Conservation (phyloP, 2,797 vertebrate genomes). For the Poecilia picta region DNA sequence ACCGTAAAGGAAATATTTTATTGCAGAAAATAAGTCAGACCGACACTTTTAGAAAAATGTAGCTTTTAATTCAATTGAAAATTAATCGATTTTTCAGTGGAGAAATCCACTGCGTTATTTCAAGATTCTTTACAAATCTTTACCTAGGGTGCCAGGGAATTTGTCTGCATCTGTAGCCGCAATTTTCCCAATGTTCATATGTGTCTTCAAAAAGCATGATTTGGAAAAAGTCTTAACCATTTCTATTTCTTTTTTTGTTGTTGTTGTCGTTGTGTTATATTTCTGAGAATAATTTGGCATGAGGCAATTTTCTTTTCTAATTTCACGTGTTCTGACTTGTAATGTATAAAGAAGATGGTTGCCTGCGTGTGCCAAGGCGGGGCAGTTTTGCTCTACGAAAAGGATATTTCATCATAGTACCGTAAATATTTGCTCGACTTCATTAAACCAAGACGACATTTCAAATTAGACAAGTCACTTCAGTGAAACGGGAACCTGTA, state of each 20-base stretch:
- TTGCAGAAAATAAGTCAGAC: background rate
- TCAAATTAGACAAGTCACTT: background rate
- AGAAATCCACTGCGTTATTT: background rate
- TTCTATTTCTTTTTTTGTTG: background rate
- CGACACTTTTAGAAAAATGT: background rate
- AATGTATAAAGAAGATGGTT: background rate
- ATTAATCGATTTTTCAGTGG: background rate
- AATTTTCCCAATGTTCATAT: background rate
- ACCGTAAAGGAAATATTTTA: background rate
- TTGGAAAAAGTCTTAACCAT: background rate
- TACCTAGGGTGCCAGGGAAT: background rate
- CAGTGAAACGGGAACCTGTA: background rate
- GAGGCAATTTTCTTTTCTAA: background rate
- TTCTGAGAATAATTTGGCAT: background rate
- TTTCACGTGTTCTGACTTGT: background rate
- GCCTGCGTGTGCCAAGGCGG: background rate
- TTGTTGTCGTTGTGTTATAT: background rate
- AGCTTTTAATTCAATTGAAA: background rate
- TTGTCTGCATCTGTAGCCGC: background rate
- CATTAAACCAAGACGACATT: background rate
- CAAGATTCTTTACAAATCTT: background rate
- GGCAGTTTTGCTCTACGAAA: background rate
- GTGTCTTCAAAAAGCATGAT: background rate
- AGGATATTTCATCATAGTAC: background rate
- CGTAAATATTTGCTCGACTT: background rate